These are phyloP conservation scores for Petrocephalus zakoni DNA, from an alignment of 2,113 vertebrate genomes.

Conservation along the genomic window DNA sequence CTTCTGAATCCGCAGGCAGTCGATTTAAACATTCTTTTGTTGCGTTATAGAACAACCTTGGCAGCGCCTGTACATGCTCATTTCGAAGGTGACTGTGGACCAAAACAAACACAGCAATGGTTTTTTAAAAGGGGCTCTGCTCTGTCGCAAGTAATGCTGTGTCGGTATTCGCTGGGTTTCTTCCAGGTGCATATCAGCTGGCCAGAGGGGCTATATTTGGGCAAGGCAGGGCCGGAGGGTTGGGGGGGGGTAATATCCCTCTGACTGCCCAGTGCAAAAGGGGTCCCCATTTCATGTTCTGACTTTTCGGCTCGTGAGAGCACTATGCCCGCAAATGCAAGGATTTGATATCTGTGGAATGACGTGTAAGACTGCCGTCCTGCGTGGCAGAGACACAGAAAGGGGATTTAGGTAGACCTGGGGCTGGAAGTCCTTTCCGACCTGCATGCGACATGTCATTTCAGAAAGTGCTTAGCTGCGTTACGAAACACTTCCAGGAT, in stretches of 20 bases:
- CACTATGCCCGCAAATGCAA: neutral
- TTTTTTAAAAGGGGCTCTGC: neutral
- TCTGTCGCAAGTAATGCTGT: neutral
- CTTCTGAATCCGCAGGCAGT: neutral
- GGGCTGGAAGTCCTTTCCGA: neutral
- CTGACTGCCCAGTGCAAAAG: neutral
- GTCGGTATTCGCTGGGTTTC: neutral
- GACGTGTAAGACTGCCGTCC: neutral
- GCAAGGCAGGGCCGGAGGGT: neutral
- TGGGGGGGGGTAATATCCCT: neutral
- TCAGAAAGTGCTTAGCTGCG: neutral
- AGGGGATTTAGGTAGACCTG: neutral
- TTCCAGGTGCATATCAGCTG: neutral
- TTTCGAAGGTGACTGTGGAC: neutral
- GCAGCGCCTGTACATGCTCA: neutral
- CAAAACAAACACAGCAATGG: neutral
- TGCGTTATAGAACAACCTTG: neutral
- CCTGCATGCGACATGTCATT: neutral
- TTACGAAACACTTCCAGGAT: neutral
- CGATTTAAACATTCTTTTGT: neutral
- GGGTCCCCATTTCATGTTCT: neutral
- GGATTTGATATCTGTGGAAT: neutral
- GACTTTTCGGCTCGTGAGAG: neutral
- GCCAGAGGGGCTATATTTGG: neutral
- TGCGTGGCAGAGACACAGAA: neutral